Evolutionary conservation across 2,888 invertebrate genomes (phyloP), one percentile per base, ranked within the genome.

Genomic region (Latrodectus hesperus): DNA sequence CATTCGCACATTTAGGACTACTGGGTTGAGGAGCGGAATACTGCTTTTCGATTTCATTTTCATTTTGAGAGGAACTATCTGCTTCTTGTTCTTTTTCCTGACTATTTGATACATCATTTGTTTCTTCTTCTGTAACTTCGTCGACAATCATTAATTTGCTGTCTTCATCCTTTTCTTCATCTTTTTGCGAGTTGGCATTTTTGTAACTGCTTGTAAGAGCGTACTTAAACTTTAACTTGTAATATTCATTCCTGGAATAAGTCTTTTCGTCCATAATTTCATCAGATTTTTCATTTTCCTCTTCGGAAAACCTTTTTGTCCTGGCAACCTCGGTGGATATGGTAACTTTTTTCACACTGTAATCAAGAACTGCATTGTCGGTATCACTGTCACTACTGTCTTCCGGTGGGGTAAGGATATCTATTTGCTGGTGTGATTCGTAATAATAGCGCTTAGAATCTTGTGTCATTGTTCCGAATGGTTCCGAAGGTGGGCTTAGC

Each of bases 151-250:
- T 88, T 4, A 83, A 79, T 17, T 79, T 88, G 12, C 83, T 83
- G n/a, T 83, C 88, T 16, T 74, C 55, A 1, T 82, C 80, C 8
- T 68, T 81, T 3, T 81, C 81, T 5, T 86, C 83, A 9, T 22
- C 6, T 17, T 71, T 85, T 5, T 89, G 82, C 6, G 82, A 55
- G 14, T 64, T 77, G 10, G 26, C 67, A 16, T 16, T 72, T 52
- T 85, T 70, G 55, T 83, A 88, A 52, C 71, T 95, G 92, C 96
- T 97, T 67, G 96, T 96, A 91, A 96, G 95, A 68, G 96, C 95
- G 94, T 98, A 97, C 93, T 98, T 98, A 91, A 98, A 97, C 93
- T 98, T 98, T 16, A 97, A 96, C 93, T 97, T 97, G 81, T 97
- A 94, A 91, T 96, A 98, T 92, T 97, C 97, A 92, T 97, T 98